Conservation (phyloP, 2,888 invertebrate genomes). For the Orthosia incerta region DNA sequence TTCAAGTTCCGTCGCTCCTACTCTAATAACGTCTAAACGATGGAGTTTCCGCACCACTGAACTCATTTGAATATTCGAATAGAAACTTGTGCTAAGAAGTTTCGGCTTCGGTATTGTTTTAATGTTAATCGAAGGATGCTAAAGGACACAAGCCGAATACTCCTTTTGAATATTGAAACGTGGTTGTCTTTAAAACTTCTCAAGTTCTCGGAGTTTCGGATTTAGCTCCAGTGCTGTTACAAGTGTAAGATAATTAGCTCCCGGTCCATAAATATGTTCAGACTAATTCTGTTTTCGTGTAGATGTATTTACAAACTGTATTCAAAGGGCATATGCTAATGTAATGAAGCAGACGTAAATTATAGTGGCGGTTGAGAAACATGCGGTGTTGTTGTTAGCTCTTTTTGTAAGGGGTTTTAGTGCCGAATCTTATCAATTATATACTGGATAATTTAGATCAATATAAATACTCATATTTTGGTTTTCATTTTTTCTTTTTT, state of each 20-base stretch:
- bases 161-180: conserved; percentile 64
- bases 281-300: conserved; percentile 66
- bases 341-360: conserved; percentile 32
- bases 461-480: neutral
- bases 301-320: conserved; percentile 52
- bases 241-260: conserved; percentile 79
- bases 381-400: neutral
- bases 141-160: conserved; percentile 74
- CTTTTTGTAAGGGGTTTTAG: conserved; percentile 4
- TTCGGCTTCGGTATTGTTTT: conserved; percentile 78
- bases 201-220: conserved; percentile 71
- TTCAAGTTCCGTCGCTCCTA: conserved; percentile 54
- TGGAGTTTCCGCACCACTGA: conserved; percentile 77
- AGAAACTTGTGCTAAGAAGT: conserved; percentile 75
- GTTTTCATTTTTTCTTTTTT: neutral
- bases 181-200: conserved; percentile 75
- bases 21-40: conserved; percentile 75
- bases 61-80: conserved; percentile 85
- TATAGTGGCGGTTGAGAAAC: conserved; percentile 42
- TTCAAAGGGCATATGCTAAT: conserved; percentile 53
- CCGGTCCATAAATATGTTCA: conserved; percentile 76
- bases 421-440: neutral
- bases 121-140: conserved; percentile 80
- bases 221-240: conserved; percentile 74
- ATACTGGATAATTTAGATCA: neutral